Conservation (phyloP, 2,888 invertebrate species). For the Heliconius sara region DNA sequence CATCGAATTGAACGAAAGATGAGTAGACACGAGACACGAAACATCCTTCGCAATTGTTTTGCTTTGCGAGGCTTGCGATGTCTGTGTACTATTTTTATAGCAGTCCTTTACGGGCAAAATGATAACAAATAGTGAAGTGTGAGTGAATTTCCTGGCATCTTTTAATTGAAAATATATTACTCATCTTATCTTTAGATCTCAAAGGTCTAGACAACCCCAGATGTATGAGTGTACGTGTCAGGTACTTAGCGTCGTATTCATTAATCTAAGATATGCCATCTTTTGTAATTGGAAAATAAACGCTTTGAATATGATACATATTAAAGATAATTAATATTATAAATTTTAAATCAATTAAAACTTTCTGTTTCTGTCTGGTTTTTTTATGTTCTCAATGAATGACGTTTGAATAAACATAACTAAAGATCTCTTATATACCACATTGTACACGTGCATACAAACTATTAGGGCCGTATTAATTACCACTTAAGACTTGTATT, state of each 20-base stretch:
- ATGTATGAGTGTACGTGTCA: conserved; percentile 69
- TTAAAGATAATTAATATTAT: conserved; percentile 32
- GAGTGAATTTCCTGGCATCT: conserved; percentile 44
- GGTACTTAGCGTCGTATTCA: conserved; percentile 64
- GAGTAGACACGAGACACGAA: conserved; percentile 27
- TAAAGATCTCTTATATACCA: not conserved
- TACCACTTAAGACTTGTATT: not conserved
- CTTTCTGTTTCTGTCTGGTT: conserved; percentile 10
- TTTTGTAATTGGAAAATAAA: conserved; percentile 74
- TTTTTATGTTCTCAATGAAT: not conserved
- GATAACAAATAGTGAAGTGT: conserved; percentile 26
- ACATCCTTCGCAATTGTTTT: conserved; percentile 20
- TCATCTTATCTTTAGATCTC: conserved; percentile 64
- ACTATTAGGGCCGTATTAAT: not conserved
- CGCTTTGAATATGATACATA: conserved; percentile 45
- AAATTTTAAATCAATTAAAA: conserved; percentile 33
- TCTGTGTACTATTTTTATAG: conserved; percentile 25
- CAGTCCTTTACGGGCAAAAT: conserved; percentile 21
- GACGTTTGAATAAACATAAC: not conserved
- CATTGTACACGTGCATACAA: not conserved
- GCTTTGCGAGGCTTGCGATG: conserved; percentile 2
- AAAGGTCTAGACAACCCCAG: conserved; percentile 60
- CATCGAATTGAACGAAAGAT: conserved; percentile 25
- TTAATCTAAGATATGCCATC: conserved; percentile 68
- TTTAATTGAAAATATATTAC: conserved; percentile 53